Evolutionary conservation across 2,888 invertebrate genomes (phyloP).

Genomic region (Vesta saturnalis): DNA sequence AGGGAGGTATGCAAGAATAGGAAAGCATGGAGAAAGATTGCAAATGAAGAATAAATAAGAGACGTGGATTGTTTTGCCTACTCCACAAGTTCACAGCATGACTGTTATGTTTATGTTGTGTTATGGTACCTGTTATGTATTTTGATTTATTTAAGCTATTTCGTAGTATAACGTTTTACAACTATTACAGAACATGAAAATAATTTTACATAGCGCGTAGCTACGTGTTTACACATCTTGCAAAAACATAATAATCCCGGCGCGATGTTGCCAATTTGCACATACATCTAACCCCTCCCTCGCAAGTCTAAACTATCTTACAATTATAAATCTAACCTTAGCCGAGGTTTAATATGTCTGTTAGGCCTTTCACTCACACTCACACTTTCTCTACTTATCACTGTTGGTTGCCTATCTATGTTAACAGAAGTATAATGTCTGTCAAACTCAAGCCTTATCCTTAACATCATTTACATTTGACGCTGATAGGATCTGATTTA

Average conservation of each 20-base stretch:
- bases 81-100: no score
- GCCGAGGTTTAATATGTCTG: background rate
- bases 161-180: no score
- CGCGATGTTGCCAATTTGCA: background rate
- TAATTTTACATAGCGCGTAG: no score
- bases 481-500: background rate
- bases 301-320: background rate
- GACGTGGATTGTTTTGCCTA: no score
- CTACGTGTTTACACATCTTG: background rate
- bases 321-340: constrained; percentile 5
- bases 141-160: background rate
- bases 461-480: no score
- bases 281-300: constrained; percentile 5
- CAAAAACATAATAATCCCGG: no score
- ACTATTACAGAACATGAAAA: no score
- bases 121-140: background rate
- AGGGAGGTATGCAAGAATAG: no score
- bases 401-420: background rate
- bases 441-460: background rate
- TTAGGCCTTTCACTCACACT: background rate
- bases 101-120: no score
- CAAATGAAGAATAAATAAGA: no score
- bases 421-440: constrained; percentile 5
- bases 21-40: no score
- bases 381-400: background rate